Evolutionary conservation across 2,113 vertebrate genomes (phyloP).

Genomic region (Pomatostomus ruficeps): DNA sequence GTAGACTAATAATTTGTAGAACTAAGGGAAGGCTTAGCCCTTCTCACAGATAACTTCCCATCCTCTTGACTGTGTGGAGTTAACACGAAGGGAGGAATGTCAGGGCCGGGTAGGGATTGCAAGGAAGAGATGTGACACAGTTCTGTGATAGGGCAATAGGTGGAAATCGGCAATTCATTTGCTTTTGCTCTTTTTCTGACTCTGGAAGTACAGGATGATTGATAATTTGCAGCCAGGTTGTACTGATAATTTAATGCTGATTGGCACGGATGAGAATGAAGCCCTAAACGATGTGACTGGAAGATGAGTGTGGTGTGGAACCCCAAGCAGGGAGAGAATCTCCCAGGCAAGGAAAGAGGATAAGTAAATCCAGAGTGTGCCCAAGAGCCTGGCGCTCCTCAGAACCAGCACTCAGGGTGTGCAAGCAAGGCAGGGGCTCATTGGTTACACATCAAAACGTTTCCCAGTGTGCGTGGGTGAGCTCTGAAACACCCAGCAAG

Average conservation of each 20-base stretch:
- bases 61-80: background rate
- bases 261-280: background rate
- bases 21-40: background rate
- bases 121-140: background rate
- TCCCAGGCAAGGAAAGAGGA: background rate
- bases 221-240: background rate
- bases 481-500: background rate
- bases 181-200: background rate
- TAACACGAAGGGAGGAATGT: background rate
- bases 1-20: background rate
- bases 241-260: background rate
- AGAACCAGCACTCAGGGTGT: background rate
- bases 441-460: background rate
- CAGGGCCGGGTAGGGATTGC: background rate
- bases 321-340: background rate
- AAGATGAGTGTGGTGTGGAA: background rate
- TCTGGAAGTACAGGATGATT: background rate
- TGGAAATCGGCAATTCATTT: background rate
- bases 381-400: background rate
- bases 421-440: background rate
- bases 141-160: background rate
- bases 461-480: background rate
- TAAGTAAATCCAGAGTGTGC: background rate
- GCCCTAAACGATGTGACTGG: background rate
- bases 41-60: background rate